phyloP scores from a whole-genome alignment of 92 coral and sea anemone species.

The Parazoanthus darwini region DNA sequence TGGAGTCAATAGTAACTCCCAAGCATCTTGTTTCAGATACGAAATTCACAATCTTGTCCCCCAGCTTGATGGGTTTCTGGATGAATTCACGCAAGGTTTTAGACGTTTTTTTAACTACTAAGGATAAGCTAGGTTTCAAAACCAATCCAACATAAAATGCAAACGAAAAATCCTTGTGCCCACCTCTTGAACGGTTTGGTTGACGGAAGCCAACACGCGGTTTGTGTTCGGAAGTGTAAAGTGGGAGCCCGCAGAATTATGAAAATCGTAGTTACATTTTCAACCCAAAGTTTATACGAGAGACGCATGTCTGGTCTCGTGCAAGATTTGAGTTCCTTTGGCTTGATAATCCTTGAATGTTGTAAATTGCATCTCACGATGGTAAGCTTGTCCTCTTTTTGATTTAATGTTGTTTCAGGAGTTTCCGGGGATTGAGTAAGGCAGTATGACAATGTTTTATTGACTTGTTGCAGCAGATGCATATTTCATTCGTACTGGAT shows the following conservation, averaged over 20 bases:
- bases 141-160: conserved; percentile 14
- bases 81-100: not conserved
- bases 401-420: conserved; percentile 1
- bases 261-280: too few species aligned
- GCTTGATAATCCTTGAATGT: not conserved
- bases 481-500: too few species aligned
- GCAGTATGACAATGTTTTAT: not conserved
- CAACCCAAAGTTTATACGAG: not conserved
- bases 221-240: not conserved
- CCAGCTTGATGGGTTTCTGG: not conserved
- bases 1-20: too few species aligned
- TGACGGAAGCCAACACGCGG: not conserved
- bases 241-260: not conserved
- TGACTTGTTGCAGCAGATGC: too few species aligned
- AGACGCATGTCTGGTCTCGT: too few species aligned
- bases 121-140: conserved; percentile 7
- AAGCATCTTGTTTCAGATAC: too few species aligned
- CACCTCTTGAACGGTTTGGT: not conserved
- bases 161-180: not conserved
- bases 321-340: too few species aligned
- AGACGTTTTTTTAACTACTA: conserved; percentile 2
- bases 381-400: not conserved
- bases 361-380: not conserved
- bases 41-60: too few species aligned
- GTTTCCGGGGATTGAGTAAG: conserved; percentile 7